These are phyloP conservation scores for Protobothrops flavoviridis DNA, from an alignment of 2,113 vertebrate genomes.

Conservation along the genomic window DNA sequence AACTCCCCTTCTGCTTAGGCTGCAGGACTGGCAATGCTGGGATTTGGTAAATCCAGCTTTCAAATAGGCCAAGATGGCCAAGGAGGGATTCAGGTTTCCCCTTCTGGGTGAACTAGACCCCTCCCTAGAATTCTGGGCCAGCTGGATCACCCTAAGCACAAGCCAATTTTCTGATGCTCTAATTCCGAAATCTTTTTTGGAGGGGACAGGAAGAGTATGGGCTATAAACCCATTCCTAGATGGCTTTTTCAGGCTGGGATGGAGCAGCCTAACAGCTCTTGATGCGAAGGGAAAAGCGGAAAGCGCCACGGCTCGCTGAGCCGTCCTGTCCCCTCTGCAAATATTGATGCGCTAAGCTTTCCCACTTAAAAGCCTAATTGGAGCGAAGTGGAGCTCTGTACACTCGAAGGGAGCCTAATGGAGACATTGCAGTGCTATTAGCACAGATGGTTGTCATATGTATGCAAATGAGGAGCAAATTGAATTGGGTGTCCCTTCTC, in stretches of 20 bases:
- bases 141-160: background rate
- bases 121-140: background rate
- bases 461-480: constrained; percentile 98
- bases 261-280: constrained; percentile 9
- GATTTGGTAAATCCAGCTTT: background rate
- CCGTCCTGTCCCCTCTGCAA: constrained; percentile 64
- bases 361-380: constrained; percentile 56
- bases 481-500: constrained; percentile 89
- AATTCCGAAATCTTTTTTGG: background rate
- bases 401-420: constrained; percentile 78
- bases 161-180: background rate
- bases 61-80: background rate
- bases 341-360: constrained; percentile 67
- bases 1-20: fast-evolving
- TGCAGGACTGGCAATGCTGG: background rate
- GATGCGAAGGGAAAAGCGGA: background rate
- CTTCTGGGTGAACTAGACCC: background rate
- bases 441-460: constrained; percentile 99
- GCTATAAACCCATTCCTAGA: background rate
- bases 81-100: background rate
- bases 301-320: background rate
- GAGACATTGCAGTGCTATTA: constrained; percentile 91
- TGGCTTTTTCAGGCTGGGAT: background rate
- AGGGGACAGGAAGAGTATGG: background rate
- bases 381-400: constrained; percentile 62